phyloP scores from a whole-genome alignment of 2,113 vertebrate species.

The Nipponia nippon region DNA sequence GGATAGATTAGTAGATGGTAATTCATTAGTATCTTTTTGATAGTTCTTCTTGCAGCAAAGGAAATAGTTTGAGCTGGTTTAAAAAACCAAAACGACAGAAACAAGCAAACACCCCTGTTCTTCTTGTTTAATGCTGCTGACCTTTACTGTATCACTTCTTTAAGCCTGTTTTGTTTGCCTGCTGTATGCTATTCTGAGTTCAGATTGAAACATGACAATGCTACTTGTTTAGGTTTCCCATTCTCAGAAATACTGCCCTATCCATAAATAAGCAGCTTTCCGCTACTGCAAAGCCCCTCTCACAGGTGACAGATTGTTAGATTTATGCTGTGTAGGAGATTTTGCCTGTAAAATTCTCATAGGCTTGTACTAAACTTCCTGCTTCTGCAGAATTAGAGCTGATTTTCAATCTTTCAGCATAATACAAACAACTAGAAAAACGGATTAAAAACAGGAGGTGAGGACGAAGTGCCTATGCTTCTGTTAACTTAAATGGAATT shows the following conservation, averaged over 20 bases:
- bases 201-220: background rate
- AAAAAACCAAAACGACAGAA: background rate
- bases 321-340: background rate
- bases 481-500: background rate
- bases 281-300: background rate
- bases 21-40: background rate
- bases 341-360: background rate
- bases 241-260: background rate
- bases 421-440: background rate
- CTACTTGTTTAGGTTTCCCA: background rate
- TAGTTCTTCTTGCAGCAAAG: background rate
- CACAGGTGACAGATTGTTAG: background rate
- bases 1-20: background rate
- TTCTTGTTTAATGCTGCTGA: background rate
- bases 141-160: background rate
- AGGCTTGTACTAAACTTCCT: background rate
- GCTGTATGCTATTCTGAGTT: background rate
- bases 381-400: background rate
- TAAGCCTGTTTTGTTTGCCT: background rate
- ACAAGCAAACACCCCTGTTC: fast-evolving
- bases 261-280: background rate
- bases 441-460: background rate
- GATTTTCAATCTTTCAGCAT: background rate
- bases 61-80: background rate
- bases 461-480: background rate